Evolutionary conservation across 2,888 invertebrate species (phyloP).

Genomic region (Mesorhabditis spiculigera): DNA sequence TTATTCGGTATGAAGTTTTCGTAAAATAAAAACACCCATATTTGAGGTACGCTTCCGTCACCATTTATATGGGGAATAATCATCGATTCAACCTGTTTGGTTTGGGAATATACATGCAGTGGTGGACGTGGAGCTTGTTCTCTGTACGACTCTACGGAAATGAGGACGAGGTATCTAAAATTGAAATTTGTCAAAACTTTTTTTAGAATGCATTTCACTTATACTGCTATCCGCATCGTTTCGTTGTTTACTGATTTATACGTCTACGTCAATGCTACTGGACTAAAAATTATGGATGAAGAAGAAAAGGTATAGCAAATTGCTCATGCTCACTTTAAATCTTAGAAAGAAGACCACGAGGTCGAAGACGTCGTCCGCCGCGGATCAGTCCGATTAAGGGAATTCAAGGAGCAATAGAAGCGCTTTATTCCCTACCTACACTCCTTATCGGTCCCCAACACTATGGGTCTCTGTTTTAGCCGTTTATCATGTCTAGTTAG

Average conservation of each 20-base stretch:
- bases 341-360: background rate
- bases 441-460: no score
- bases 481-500: no score
- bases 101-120: slow-evolving; percentile 60
- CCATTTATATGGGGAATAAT: slow-evolving; percentile 60
- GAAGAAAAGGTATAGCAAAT: slow-evolving; percentile 27
- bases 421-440: no score
- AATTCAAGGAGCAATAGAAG: background rate
- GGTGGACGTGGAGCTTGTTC: slow-evolving; percentile 56
- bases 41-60: slow-evolving; percentile 57
- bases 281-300: slow-evolving; percentile 53
- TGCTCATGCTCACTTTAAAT: background rate
- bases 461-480: no score
- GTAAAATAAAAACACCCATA: background rate
- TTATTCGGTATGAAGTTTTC: slow-evolving; percentile 31
- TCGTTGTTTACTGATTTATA: slow-evolving; percentile 51
- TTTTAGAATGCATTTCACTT: slow-evolving; percentile 50
- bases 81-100: slow-evolving; percentile 60
- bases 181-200: slow-evolving; percentile 1
- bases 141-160: slow-evolving; percentile 57
- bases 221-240: slow-evolving; percentile 42
- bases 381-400: slow-evolving; percentile 4
- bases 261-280: slow-evolving; percentile 54
- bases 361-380: background rate
- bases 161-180: slow-evolving; percentile 42